Base-by-base conservation (phyloP, 37 sponge, comb jelly and placozoan species). In the Dysidea cf. avara region DNA sequence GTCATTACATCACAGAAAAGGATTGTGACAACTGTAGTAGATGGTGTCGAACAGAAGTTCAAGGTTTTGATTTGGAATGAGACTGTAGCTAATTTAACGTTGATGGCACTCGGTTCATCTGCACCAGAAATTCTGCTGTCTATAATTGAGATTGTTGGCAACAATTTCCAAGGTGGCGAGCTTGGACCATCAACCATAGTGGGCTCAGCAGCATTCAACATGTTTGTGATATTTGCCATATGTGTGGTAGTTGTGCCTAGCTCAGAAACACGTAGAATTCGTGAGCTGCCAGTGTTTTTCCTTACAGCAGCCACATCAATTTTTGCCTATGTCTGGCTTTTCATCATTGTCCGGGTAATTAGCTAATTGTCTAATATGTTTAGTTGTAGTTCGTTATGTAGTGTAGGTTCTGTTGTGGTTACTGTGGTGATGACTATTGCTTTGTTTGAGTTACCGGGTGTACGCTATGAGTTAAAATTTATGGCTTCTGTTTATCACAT, bases 81-180 rank as follows among this genome's bases (percentile, higher is more conserved):
- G 62, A 86, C 87, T 13, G 87, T 86, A 17, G 81, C 87, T 32
- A 86, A 86, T 40, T 70, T 86, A 18, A 78, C 87, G 6, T 64
- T 86, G 29, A 82, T 86, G 87, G 87, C 87, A 7, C 81, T 86
- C 31, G 87, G 87, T 3, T 69, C 72, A 2, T 86, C 87, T 13
- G 87, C 87, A 31, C 87, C 87, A 7, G 87, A 86, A 76, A 86
- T 86, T 65, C 71, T 86, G n/a, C 81, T 80, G 47, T 74, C 81
- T 3, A 78, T 78, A 20, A 36, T 76, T 11, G 81, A 80, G 48
- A 46, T 37, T n/a, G 72, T 80, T 33, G 71, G 69, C 9, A 52
- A 46, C 4, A 28, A 30, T 37, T 47, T 68, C 48, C 3, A 34
- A 18, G 69, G 47, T 17, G 69, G 69, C 6, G 43, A 47, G 3